Evolutionary conservation across 2,113 vertebrate species (phyloP).

Genomic region (Poeciliopsis turrubarensis): DNA sequence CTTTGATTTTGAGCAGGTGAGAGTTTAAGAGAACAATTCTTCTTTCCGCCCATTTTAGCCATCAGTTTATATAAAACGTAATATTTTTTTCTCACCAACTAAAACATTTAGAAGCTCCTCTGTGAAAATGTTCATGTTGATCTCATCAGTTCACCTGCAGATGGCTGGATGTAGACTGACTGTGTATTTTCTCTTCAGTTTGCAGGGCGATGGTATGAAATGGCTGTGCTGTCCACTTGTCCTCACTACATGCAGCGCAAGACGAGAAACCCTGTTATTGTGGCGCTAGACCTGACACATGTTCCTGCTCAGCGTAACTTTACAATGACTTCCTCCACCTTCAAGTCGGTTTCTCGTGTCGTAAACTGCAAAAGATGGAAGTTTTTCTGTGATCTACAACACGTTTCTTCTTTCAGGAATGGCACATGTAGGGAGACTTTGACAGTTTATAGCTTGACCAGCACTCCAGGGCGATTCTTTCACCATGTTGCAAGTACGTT

Average conservation of each 20-base stretch:
- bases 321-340: conserved; percentile 37
- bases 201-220: conserved; percentile 87
- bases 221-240: conserved; percentile 84
- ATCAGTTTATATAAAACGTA: neutral
- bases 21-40: neutral
- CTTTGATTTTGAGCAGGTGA: conserved; percentile 85
- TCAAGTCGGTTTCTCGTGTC: conserved; percentile 41
- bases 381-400: neutral
- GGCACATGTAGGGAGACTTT: conserved; percentile 56
- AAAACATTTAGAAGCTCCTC: neutral
- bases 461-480: conserved; percentile 71
- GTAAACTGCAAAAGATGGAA: neutral
- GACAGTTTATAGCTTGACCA: conserved; percentile 60
- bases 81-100: neutral
- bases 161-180: neutral
- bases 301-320: conserved; percentile 36
- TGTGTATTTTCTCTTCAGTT: conserved; percentile 58
- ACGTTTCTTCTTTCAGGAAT: conserved; percentile 45
- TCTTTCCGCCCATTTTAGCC: neutral
- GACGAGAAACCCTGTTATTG: conserved; percentile 72
- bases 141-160: neutral
- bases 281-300: conserved; percentile 78
- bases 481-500: conserved; percentile 71
- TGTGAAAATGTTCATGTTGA: neutral
- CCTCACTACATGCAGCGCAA: conserved; percentile 80